These are phyloP conservation scores for Rhodinocichla rosea DNA, from an alignment of 2,113 vertebrate species.

Conservation along the genomic window DNA sequence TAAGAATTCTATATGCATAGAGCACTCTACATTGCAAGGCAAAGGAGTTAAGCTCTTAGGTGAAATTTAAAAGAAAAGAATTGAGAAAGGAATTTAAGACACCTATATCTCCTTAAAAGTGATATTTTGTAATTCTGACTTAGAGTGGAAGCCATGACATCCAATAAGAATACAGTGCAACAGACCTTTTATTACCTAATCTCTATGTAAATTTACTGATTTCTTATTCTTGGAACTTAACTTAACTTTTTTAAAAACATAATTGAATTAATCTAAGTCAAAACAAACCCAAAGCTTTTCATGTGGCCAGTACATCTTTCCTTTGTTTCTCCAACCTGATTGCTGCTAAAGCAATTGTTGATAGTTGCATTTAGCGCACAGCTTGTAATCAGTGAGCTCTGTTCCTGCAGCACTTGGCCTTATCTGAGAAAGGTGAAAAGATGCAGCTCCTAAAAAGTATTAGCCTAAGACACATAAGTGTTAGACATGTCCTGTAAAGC, in stretches of 20 bases:
- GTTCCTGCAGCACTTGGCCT: background rate
- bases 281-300: background rate
- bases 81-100: background rate
- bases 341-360: background rate
- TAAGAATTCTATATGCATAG: conserved; percentile 23
- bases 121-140: conserved; percentile 18
- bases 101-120: background rate
- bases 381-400: background rate
- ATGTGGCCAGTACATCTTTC: background rate
- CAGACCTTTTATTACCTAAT: conserved; percentile 50
- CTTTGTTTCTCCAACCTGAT: background rate
- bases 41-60: background rate
- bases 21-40: background rate
- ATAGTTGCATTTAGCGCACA: background rate
- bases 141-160: background rate
- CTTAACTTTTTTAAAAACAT: background rate
- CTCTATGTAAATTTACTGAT: conserved; percentile 40
- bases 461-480: background rate
- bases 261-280: conserved; percentile 45
- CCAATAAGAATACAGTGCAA: conserved; percentile 3
- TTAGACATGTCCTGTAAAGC: background rate
- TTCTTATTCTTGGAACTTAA: conserved; percentile 19
- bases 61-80: conserved; percentile 27
- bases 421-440: background rate
- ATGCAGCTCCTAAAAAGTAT: background rate